Evolutionary conservation across 2,888 invertebrate genomes (phyloP).

Genomic region (Beris morrisii): DNA sequence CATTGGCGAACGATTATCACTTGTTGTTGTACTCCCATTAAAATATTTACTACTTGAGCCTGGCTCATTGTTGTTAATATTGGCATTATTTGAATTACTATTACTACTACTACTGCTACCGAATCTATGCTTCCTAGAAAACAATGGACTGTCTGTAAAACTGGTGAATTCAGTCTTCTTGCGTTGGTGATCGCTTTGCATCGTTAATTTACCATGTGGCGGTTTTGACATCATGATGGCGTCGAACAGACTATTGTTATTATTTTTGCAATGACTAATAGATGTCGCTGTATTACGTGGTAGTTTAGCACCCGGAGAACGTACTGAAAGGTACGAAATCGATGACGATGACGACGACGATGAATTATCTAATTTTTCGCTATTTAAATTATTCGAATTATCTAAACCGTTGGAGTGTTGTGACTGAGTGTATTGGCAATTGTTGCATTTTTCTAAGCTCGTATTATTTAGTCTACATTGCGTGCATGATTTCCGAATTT

Average conservation of each 20-base stretch:
- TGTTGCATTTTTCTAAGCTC: constrained; percentile 49
- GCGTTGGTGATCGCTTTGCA: constrained; percentile 34
- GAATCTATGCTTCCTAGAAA: constrained; percentile 56
- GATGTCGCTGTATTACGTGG: not conserved
- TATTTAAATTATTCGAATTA: constrained; percentile 20
- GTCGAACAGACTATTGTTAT: constrained; percentile 26
- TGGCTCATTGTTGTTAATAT: constrained; percentile 30
- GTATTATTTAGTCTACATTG: constrained; percentile 47
- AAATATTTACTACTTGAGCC: constrained; percentile 32
- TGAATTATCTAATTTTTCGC: constrained; percentile 33
- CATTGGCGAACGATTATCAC: constrained; percentile 49
- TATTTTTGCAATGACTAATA: constrained; percentile 13
- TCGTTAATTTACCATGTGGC: constrained; percentile 8
- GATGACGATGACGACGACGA: constrained; percentile 37
- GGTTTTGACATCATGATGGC: constrained; percentile 11
- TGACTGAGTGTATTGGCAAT: constrained; percentile 43
- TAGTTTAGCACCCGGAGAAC: constrained; percentile 9
- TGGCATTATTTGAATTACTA: constrained; percentile 23
- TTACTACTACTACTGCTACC: constrained; percentile 43
- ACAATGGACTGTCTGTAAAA: constrained; percentile 56
- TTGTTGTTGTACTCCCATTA: constrained; percentile 36
- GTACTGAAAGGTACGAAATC: constrained; percentile 16
- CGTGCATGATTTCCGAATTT: constrained; percentile 45
- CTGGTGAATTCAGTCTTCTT: constrained; percentile 56
- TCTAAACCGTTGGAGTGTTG: constrained; percentile 24